Percentiles rank a stretch among this genome's conserved stretches.
Conservation (phyloP, 2,888 invertebrate species). For the Harpagoxenus sublaevis region DNA sequence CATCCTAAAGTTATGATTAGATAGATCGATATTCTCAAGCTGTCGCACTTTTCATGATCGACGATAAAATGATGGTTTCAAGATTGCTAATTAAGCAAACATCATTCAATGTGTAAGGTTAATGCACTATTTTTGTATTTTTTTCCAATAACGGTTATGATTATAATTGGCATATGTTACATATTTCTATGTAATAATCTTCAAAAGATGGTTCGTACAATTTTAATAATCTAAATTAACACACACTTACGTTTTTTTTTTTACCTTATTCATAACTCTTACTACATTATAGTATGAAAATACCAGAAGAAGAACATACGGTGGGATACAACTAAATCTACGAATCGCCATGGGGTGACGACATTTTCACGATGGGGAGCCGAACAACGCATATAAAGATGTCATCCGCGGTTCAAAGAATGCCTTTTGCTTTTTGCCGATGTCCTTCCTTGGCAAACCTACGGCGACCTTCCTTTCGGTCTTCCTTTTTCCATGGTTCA, state of each 20-base stretch:
- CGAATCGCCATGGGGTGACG: conserved; percentile 83
- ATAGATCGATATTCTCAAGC: conserved; percentile 67
- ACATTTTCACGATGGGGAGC: conserved; percentile 83
- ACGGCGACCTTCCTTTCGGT: conserved; percentile 26
- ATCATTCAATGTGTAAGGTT: background rate
- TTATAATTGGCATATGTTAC: background rate
- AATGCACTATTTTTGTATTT: background rate
- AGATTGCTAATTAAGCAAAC: background rate
- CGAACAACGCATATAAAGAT: conserved; percentile 81
- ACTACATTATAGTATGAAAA: conserved; percentile 35
- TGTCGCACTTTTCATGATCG: conserved; percentile 43
- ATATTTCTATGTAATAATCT: background rate
- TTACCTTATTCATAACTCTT: conserved; percentile 14
- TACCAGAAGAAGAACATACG: conserved; percentile 57
- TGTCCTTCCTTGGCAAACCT: conserved; percentile 45
- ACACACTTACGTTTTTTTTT: background rate
- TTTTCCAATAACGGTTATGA: background rate
- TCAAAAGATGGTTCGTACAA: background rate
- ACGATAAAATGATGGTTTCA: conserved; percentile 20
- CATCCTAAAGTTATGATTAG: too few species aligned
- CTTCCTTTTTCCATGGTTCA: conserved; percentile 54
- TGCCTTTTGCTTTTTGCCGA: conserved; percentile 71
- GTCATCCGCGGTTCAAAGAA: conserved; percentile 78
- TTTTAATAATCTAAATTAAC: conserved; percentile 13
- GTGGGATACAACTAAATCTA: conserved; percentile 80